A percentile compares a stretch with the other conserved stretches of the same genome.
Conservation (phyloP, 2,113 vertebrate species). For the Cyprinodon variegatus region DNA sequence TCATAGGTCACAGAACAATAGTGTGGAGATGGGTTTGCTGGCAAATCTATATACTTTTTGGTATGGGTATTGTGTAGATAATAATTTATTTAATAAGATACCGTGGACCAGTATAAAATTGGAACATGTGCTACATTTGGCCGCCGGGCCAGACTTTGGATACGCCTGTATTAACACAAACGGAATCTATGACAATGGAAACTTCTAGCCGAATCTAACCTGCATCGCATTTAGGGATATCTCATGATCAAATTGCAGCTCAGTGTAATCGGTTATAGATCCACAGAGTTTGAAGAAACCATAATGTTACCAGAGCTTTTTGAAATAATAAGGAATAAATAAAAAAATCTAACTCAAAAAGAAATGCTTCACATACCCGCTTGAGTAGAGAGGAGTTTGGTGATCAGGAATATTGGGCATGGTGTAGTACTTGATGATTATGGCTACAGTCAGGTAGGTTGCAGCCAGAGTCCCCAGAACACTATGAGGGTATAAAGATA, state of each 20-base stretch:
- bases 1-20: no score
- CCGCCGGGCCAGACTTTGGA: no score
- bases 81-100: no score
- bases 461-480: conserved; percentile 87
- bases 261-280: neutral
- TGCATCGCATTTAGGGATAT: neutral
- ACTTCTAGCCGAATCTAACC: neutral
- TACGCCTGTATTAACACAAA: neutral
- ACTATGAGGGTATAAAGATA: conserved; percentile 63
- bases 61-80: no score
- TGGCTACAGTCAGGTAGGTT: conserved; percentile 84
- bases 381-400: conserved; percentile 45
- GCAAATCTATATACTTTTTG: no score
- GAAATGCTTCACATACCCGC: conserved; percentile 69
- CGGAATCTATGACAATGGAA: neutral
- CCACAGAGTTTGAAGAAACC: neutral
- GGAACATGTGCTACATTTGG: no score
- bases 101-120: no score
- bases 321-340: no score
- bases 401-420: conserved; percentile 50
- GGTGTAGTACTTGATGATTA: conserved; percentile 84
- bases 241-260: neutral
- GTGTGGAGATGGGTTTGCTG: no score
- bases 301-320: neutral
- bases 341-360: neutral